These are phyloP conservation scores for Drosophila repleta DNA, from an alignment of 1,140 invertebrate genomes.

Conservation along the genomic window DNA sequence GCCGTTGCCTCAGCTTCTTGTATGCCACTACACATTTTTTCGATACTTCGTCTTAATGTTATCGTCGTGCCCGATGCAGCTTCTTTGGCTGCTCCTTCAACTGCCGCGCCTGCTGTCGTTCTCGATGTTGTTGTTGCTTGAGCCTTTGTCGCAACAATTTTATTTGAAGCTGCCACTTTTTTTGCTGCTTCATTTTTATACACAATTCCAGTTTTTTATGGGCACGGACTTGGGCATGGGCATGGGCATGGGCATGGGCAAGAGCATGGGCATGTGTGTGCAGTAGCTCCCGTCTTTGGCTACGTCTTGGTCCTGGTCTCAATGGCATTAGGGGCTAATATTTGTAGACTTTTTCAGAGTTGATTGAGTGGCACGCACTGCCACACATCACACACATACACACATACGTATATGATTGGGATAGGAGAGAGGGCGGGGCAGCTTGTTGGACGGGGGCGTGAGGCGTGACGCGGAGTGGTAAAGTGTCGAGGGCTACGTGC, in stretches of 20 bases:
- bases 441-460: conserved; percentile 9
- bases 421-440: neutral
- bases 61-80: conserved; percentile 69
- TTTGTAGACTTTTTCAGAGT: conserved; percentile 82
- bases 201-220: conserved; percentile 80
- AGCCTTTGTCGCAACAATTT: conserved; percentile 81
- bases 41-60: conserved; percentile 81
- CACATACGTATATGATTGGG: conserved; percentile 43
- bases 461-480: neutral
- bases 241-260: conserved; percentile 41
- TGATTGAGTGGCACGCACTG: conserved; percentile 81
- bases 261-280: conserved; percentile 12
- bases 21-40: conserved; percentile 79
- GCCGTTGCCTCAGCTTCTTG: conserved; percentile 14
- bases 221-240: conserved; percentile 35
- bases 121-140: conserved; percentile 32
- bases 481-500: conserved; percentile 43
- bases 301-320: conserved; percentile 71
- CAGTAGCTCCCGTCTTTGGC: conserved; percentile 35
- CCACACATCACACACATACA: conserved; percentile 53
- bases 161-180: conserved; percentile 80
- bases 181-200: conserved; percentile 77
- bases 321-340: conserved; percentile 83
- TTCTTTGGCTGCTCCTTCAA: conserved; percentile 60
- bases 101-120: conserved; percentile 37